Evolutionary conservation across 2,113 vertebrate genomes (phyloP).

Genomic region (Ochotona princeps): DNA sequence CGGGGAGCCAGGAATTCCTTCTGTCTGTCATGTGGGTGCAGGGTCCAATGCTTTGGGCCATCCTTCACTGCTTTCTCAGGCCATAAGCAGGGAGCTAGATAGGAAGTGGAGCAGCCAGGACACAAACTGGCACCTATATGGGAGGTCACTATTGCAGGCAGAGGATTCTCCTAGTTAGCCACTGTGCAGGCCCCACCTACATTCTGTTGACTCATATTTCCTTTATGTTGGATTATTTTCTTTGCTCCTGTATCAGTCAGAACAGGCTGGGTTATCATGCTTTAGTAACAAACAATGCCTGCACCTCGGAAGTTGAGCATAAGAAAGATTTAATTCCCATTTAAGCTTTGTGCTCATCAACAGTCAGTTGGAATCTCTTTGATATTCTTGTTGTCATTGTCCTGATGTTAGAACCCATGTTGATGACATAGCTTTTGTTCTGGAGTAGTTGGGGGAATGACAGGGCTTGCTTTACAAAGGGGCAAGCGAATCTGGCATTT

Average conservation of each 20-base stretch:
- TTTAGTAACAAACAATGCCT: background rate
- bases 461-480: background rate
- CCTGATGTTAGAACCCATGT: background rate
- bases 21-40: too few relatives aligned
- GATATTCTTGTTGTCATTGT: background rate
- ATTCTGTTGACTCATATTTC: slow-evolving; percentile 7
- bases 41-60: too few relatives aligned
- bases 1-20: too few relatives aligned
- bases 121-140: too few relatives aligned
- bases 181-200: too few relatives aligned
- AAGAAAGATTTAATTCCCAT: background rate
- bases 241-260: background rate
- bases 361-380: background rate
- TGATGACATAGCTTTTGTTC: background rate
- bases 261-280: background rate
- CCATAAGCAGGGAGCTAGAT: too few relatives aligned
- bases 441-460: background rate
- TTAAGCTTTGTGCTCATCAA: background rate
- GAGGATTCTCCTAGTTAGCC: too few relatives aligned
- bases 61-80: too few relatives aligned
- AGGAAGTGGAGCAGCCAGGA: too few relatives aligned
- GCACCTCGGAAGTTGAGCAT: background rate
- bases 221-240: background rate
- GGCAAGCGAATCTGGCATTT: background rate
- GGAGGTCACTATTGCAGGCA: too few relatives aligned